A percentile compares a stretch with the other conserved stretches of the same genome.
These are phyloP conservation scores for Thinocorus orbignyianus DNA, from an alignment of 2,113 vertebrate species.

Conservation along the genomic window DNA sequence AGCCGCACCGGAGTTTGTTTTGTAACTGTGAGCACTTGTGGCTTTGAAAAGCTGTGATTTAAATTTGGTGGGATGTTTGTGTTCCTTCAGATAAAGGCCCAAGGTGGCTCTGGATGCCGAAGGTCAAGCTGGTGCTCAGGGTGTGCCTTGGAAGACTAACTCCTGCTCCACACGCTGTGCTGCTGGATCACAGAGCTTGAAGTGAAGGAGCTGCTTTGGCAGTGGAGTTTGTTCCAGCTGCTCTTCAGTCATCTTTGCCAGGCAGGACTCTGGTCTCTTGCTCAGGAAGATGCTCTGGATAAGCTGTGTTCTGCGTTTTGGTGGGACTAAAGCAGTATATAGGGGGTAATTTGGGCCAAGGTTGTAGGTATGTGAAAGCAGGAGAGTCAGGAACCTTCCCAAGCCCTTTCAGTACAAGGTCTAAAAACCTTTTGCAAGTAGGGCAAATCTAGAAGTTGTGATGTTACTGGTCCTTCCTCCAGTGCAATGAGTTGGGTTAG, in stretches of 20 bases:
- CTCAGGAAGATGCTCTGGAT: neutral
- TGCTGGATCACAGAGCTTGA: neutral
- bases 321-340: neutral
- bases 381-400: neutral
- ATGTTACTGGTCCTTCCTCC: neutral
- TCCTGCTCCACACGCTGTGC: neutral
- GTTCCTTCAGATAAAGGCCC: neutral
- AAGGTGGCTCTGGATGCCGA: neutral
- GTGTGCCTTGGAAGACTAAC: neutral
- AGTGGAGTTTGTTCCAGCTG: neutral
- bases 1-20: neutral
- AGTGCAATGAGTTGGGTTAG: neutral
- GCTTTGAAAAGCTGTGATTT: neutral
- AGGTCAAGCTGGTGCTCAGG: neutral
- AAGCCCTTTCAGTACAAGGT: neutral
- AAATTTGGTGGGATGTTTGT: constrained; percentile 19
- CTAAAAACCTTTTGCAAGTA: fast-evolving
- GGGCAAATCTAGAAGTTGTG: neutral
- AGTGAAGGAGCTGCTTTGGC: neutral
- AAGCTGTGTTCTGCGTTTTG: neutral
- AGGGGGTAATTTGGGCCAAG: neutral
- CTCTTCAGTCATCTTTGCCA: neutral
- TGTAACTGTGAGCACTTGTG: neutral
- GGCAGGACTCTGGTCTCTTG: neutral
- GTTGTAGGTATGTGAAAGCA: neutral